Evolutionary conservation across 2,113 vertebrate genomes (phyloP), one percentile per base, ranked within the genome.

Genomic region (Leucopsar rothschildi): DNA sequence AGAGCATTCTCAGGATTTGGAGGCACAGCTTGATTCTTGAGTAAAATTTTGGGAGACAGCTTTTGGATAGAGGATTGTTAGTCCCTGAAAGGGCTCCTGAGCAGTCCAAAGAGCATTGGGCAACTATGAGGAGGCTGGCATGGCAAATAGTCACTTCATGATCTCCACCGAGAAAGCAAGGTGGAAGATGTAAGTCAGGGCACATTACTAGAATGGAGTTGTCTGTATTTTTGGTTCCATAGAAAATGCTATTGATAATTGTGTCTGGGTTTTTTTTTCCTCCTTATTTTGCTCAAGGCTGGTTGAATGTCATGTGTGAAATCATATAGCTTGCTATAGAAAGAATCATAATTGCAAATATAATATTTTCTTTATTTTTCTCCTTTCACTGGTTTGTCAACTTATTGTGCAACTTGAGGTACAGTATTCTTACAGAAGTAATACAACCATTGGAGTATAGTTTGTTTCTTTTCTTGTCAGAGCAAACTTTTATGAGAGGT

Each of bases 351-450:
- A 45, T 33, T 86, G 6, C 10, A 44, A 53, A 65, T 57, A 21
- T 2, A 2, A 15, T 1, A 0, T 15, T 71, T 59, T 33, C 0
- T 33, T 31, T 28, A 16, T 27, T 75, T 52, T n/a, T 53, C 13
- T 64, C 5, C 12, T 79, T 79, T 89, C 11, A 19, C 31, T 84
- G 33, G 2, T 59, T 84, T 68, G 7, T 27, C 10, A 12, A 11
- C 5, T 75, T 64, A 24, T 15, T 6, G 5, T 33, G 11, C 33
- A 50, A 49, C 28, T 24, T 57, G 31, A 75, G 35, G 57, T 60
- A 39, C n/a, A 42, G 3, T 49, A 13, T 10, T 55, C 33, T 73
- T 52, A 16, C 5, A 53, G n/a, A 57, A 85, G 40, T 19, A 19
- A 3, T 20, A 9, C 40, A 31, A 84, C 5, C 9, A 7, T 4